Conservation (phyloP, 2,113 vertebrate genomes). For the Myiopsitta monachus region DNA sequence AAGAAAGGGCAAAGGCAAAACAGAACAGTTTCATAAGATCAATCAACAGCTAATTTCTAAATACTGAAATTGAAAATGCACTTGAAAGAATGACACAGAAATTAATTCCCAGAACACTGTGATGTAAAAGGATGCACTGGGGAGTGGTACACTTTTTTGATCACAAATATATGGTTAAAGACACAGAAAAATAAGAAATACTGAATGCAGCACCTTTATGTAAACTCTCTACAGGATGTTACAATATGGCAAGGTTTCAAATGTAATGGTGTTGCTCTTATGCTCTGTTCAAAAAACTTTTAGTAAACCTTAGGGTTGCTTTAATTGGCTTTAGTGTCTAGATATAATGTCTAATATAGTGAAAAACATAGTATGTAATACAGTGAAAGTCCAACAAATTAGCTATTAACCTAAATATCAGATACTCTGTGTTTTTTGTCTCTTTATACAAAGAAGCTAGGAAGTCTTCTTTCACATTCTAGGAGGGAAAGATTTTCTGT, state of each 20-base stretch:
- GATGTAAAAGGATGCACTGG: background rate
- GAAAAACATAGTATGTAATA: background rate
- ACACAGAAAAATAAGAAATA: background rate
- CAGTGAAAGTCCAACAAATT: background rate
- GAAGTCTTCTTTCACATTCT: background rate
- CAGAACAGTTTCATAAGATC: background rate
- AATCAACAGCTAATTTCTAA: background rate
- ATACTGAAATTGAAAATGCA: background rate
- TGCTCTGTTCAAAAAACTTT: background rate
- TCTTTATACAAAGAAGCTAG: background rate
- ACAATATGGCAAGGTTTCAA: background rate
- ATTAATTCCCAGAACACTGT: background rate
- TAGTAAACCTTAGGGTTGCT: background rate
- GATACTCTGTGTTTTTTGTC: background rate
- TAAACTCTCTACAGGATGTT: background rate
- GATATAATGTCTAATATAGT: background rate
- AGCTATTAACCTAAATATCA: background rate
- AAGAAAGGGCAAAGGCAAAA: conserved; percentile 5
- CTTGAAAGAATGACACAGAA: background rate
- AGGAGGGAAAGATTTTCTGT: background rate
- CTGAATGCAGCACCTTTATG: background rate
- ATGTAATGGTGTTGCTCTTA: background rate
- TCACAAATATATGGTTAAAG: background rate
- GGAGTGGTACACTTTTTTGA: background rate
- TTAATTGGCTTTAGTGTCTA: background rate